Conservation (phyloP, 2,113 vertebrate species). For the Odobenus rosmarus region DNA sequence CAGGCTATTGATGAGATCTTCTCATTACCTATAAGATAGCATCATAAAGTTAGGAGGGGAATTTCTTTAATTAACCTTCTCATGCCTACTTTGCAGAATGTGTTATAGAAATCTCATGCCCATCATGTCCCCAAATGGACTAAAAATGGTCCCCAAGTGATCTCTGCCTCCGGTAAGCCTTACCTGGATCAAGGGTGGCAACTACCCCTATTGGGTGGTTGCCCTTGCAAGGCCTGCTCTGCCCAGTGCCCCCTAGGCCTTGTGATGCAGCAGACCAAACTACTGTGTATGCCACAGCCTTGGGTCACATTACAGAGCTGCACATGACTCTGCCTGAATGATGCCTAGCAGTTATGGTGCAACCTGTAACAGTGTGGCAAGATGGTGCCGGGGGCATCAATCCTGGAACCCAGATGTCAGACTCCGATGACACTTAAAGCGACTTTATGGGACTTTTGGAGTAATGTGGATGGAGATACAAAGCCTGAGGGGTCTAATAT, state of each 20-base stretch:
- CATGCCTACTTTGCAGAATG: neutral
- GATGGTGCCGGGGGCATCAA: neutral
- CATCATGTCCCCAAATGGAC: neutral
- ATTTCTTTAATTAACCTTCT: slow-evolving; percentile 4
- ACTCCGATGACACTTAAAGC: neutral
- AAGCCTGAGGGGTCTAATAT: neutral
- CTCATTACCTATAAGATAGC: neutral
- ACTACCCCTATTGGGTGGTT: neutral
- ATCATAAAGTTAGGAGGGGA: neutral
- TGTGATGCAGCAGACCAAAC: neutral
- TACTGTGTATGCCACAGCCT: neutral
- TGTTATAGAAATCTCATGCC: neutral
- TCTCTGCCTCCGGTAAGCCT: neutral
- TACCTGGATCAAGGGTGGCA: neutral
- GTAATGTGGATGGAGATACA: neutral
- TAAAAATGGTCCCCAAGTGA: neutral
- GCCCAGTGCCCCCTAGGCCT: neutral
- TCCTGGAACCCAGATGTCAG: neutral
- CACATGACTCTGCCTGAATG: accelerated
- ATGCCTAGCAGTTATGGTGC: neutral
- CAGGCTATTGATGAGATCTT: neutral
- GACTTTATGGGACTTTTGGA: neutral
- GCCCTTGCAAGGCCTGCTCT: neutral
- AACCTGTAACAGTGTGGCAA: neutral
- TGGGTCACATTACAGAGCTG: neutral